phyloP scores from a whole-genome alignment of 1,140 invertebrate species.

The Camponotus vicinus region DNA sequence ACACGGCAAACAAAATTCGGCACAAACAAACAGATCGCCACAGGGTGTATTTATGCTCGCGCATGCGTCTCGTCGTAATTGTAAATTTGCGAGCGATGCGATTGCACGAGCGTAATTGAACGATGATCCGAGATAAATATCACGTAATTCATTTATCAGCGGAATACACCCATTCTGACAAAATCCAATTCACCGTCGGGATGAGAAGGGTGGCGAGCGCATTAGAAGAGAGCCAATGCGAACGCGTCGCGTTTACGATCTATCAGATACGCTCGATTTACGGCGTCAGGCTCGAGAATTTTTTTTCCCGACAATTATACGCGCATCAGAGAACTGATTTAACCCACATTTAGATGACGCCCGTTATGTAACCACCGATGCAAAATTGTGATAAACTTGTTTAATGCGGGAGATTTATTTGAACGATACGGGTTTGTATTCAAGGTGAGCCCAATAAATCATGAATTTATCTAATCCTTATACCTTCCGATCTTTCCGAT shows the following conservation, averaged over 20 bases:
- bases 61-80: constrained; percentile 25
- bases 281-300: not conserved
- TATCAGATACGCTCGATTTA: constrained; percentile 53
- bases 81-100: constrained; percentile 48
- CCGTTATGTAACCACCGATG: not conserved
- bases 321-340: not conserved
- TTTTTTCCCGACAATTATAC: not conserved
- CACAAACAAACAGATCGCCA: constrained; percentile 49
- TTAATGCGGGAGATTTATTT: not conserved
- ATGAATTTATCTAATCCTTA: not conserved
- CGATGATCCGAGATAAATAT: constrained; percentile 57
- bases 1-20: constrained; percentile 49
- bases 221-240: constrained; percentile 22
- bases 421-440: not conserved
- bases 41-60: not conserved
- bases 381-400: not conserved
- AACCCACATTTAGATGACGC: not conserved
- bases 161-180: constrained; percentile 43
- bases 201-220: not conserved
- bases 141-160: constrained; percentile 58
- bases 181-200: constrained; percentile 41
- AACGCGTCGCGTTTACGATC: constrained; percentile 36
- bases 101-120: constrained; percentile 52
- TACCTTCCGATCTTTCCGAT: not conserved
- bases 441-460: not conserved